Conservation (phyloP, 1,140 invertebrate genomes). For the Solenopsis invicta region DNA sequence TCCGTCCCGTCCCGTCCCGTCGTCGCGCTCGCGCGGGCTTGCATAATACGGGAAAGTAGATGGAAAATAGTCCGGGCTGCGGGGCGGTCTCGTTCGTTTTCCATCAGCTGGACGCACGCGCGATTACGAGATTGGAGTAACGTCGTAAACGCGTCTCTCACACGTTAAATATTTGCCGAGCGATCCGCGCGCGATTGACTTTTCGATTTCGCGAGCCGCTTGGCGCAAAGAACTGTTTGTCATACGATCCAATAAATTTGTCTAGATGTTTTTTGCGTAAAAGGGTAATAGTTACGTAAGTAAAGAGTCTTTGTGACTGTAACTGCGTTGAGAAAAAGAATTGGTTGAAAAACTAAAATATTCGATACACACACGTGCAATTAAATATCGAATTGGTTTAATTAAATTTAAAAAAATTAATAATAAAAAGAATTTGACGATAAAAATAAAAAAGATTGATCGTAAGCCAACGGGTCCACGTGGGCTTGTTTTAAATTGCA, state of each 20-base stretch:
- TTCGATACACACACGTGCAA: too few relatives aligned
- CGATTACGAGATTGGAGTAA: neutral
- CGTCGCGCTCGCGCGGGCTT: conserved; percentile 6
- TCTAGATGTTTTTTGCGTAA: neutral
- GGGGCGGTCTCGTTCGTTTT: conserved; percentile 8
- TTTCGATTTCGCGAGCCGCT: neutral
- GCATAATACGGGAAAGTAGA: conserved; percentile 61
- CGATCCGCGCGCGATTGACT: too few relatives aligned
- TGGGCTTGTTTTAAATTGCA: neutral
- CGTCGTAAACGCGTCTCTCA: neutral
- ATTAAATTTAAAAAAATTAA: too few relatives aligned
- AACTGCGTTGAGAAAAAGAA: too few relatives aligned
- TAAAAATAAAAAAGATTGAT: neutral
- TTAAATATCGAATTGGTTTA: too few relatives aligned
- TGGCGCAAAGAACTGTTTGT: neutral
- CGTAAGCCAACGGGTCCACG: neutral
- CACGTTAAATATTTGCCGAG: neutral
- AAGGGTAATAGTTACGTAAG: neutral
- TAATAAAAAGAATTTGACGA: neutral
- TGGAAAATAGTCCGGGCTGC: conserved; percentile 53
- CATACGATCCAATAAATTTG: neutral
- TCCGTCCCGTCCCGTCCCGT: neutral
- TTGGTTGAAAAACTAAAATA: too few relatives aligned
- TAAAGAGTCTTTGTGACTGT: neutral
- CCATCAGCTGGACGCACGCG: neutral